Base-by-base conservation (phyloP, 2,113 vertebrate genomes). In the Cyprinodon tularosa region DNA sequence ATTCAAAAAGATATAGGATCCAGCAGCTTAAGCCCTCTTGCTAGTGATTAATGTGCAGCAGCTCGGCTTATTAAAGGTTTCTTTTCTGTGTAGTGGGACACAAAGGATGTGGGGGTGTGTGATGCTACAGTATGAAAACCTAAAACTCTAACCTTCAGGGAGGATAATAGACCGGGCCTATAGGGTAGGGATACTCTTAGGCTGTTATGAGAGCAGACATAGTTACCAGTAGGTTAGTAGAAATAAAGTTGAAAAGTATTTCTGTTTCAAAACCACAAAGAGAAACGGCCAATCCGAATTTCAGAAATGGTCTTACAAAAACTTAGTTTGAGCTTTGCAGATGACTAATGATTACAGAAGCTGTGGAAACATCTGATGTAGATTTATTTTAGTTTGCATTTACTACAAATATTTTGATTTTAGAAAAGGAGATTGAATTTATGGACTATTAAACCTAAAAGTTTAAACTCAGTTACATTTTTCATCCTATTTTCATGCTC, bases 61-160 rank as follows among this genome's bases (percentile, higher is more conserved):
- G 75, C 77, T 62, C 20, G 74, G 78, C 74, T 77, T 76, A 77
- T 74, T 76, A 78, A 88, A 78, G 78, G 60, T 86, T 64, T 84
- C 83, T 85, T 88, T 90, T 84, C 82, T 67, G 45, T 75, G 83
- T 45, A 45, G 68, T 14, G 10, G 65, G 72, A 81, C 48, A 73
- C 76, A 77, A 78, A 81, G 82, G 42, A 45, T 76, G 80, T 77
- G 78, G 82, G 87, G 69, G 71, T 71, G 75, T 86, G 86, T 74
- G 72, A 87, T 72, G 13, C 82, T 62, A 80, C 81, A 71, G 72
- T 87, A 88, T 89, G 83, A 80, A 81, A 92, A 91, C 92, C 91
- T 81, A 84, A 89, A 93, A 93, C 88, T 89, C 88, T 93, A 92
- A 91, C 72, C 57, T 82, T 80, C 47, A 53, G 60, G 67, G 86